Evolutionary conservation across 2,113 vertebrate genomes (phyloP), one percentile per base, ranked within the genome.

Genomic region (Hypanus sabinus): DNA sequence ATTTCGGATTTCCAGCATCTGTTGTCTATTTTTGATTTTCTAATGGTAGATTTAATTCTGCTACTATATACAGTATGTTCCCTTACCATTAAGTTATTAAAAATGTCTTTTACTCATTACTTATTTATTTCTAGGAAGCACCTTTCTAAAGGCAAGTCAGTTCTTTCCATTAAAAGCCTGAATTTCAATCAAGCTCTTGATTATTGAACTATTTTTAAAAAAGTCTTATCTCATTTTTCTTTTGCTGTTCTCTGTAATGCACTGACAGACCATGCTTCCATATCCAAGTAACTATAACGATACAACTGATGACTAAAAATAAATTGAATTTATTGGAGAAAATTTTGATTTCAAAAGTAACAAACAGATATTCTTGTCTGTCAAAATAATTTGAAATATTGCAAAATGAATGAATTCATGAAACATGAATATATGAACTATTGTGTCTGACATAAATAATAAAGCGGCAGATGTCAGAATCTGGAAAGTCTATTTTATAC

Each of bases 371-470:
- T 79, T 65, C 85, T 33, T 90, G 85, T 90, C 85, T 65, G 85
- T 14, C n/a, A 90, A 33, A 65, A n/a, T n/a, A 65, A 65, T 33
- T 90, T 90, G 85, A 62, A 90, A 65, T 33, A n/a, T n/a, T 90
- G n/a, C 85, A 65, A 90, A 90, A 68, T 90, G 60, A 90, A 90
- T 33, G 60, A 65, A 65, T 90, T 33, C 60, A 65, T 62, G 14
- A 90, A 90, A 90, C 60, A 87, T 88, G 14, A 65, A 90, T 65
- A 36, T 65, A 65, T n/a, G 57, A 88, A 62, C 85, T 14, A 65
- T 90, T 65, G 85, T 68, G 85, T 65, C n/a, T 65, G 14, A 20
- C 60, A 65, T 88, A 90, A 90, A 90, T 90, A 90, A 90, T 65
- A 33, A 16, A 90, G 65, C 27, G 3, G 57, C 65, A 30, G 4